Conservation (phyloP, 2,888 invertebrate genomes). For the Mythimna lalbum region DNA sequence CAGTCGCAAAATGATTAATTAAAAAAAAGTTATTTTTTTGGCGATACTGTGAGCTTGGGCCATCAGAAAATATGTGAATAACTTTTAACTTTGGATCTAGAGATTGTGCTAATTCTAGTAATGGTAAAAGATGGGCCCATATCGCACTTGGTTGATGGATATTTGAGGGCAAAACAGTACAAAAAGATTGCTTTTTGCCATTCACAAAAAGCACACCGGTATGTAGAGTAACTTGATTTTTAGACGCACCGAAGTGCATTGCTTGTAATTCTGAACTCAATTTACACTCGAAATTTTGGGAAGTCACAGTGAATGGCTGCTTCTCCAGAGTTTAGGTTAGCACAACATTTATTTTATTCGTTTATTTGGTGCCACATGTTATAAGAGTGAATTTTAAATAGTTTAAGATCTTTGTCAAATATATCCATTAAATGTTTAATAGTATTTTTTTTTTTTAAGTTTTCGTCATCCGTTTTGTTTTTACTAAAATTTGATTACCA, state of each 20-base stretch:
- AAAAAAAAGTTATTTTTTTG: constrained; percentile 9
- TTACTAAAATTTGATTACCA: constrained; percentile 12
- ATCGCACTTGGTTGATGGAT: not conserved
- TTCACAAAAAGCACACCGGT: constrained; percentile 3
- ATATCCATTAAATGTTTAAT: not conserved
- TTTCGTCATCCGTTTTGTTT: constrained; percentile 11
- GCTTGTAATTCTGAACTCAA: constrained; percentile 19
- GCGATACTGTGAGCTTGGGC: constrained; percentile 1
- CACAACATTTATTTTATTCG: constrained; percentile 5
- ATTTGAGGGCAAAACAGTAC: constrained; percentile 4
- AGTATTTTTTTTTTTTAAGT: not conserved
- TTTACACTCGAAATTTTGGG: constrained; percentile 29
- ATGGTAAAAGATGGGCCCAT: constrained; percentile 2
- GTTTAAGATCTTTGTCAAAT: not conserved
- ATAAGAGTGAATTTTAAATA: constrained; percentile 15
- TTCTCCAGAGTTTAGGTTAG: constrained; percentile 4
- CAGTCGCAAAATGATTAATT: not conserved
- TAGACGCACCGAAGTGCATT: constrained; percentile 26
- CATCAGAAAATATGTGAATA: constrained; percentile 1
- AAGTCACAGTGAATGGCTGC: constrained; percentile 26
- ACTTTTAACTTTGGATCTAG: constrained; percentile 1
- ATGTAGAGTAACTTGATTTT: constrained; percentile 13
- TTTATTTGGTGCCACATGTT: constrained; percentile 23
- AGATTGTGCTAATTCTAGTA: not conserved
- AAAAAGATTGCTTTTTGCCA: constrained; percentile 17